These are phyloP conservation scores for Platichthys stellatus DNA, from an alignment of 2,113 vertebrate species.

Conservation along the genomic window DNA sequence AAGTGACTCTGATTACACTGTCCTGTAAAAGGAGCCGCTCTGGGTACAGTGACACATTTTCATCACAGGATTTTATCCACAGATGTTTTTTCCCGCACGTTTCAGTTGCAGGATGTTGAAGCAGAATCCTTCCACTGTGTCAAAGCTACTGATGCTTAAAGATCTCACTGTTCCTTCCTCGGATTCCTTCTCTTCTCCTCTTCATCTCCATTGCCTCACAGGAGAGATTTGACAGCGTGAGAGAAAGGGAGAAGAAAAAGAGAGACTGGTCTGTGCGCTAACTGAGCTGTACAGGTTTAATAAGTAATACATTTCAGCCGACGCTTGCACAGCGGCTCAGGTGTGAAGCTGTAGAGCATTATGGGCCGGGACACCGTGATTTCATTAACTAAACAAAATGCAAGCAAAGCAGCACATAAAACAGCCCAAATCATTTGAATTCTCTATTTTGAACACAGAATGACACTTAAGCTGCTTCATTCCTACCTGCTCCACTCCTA, in stretches of 20 bases:
- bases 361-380: constrained; percentile 16
- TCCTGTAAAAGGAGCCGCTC: neutral
- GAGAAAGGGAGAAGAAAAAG: neutral
- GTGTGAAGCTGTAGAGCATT: constrained; percentile 1
- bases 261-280: neutral
- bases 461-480: constrained; percentile 17
- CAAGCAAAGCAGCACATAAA: constrained; percentile 7
- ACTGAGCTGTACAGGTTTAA: neutral
- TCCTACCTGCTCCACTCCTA: constrained; percentile 20
- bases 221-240: constrained; percentile 28
- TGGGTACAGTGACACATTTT: neutral
- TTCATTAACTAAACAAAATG: neutral
- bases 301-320: constrained; percentile 23
- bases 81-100: constrained; percentile 11
- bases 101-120: no score
- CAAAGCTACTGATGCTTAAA: constrained; percentile 21
- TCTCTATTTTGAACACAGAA: constrained; percentile 25
- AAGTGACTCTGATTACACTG: constrained; percentile 50
- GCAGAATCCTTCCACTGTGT: neutral
- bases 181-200: neutral
- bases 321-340: constrained; percentile 10
- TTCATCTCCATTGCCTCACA: neutral
- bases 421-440: constrained; percentile 18
- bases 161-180: constrained; percentile 4
- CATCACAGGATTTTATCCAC: neutral